phyloP scores from a whole-genome alignment of 2,888 invertebrate species.

The Cantharis rustica region DNA sequence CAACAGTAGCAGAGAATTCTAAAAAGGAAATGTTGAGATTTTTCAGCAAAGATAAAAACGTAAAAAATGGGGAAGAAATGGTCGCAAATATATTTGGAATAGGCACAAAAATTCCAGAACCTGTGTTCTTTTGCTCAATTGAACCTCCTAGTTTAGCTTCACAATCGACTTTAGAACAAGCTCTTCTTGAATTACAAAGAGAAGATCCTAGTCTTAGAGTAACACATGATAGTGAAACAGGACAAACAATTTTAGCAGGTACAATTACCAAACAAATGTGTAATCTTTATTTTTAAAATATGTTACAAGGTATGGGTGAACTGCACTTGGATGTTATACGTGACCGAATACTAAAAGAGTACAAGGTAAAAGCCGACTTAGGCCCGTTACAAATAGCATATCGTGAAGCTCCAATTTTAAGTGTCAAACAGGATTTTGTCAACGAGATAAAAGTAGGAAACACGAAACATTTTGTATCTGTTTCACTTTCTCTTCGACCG shows the following conservation, averaged over 20 bases:
- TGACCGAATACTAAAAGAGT: constrained; percentile 85
- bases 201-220: constrained; percentile 93
- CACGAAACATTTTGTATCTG: constrained; percentile 63
- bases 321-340: constrained; percentile 93
- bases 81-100: constrained; percentile 54
- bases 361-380: constrained; percentile 87
- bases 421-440: constrained; percentile 56
- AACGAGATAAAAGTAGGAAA: constrained; percentile 70
- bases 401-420: constrained; percentile 70
- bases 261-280: constrained; percentile 5
- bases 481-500: constrained; percentile 67
- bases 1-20: constrained; percentile 63
- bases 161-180: constrained; percentile 78
- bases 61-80: constrained; percentile 44
- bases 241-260: constrained; percentile 85
- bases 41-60: constrained; percentile 37
- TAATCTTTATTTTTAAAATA: neutral
- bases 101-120: constrained; percentile 81
- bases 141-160: constrained; percentile 84
- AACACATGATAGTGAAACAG: constrained; percentile 74
- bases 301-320: constrained; percentile 88
- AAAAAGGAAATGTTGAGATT: constrained; percentile 54
- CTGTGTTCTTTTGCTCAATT: constrained; percentile 96
- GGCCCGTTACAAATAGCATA: constrained; percentile 94
- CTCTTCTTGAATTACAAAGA: constrained; percentile 77